Base-by-base conservation (phyloP, 2,797 vertebrate species). In the Ceyx erithaca region DNA sequence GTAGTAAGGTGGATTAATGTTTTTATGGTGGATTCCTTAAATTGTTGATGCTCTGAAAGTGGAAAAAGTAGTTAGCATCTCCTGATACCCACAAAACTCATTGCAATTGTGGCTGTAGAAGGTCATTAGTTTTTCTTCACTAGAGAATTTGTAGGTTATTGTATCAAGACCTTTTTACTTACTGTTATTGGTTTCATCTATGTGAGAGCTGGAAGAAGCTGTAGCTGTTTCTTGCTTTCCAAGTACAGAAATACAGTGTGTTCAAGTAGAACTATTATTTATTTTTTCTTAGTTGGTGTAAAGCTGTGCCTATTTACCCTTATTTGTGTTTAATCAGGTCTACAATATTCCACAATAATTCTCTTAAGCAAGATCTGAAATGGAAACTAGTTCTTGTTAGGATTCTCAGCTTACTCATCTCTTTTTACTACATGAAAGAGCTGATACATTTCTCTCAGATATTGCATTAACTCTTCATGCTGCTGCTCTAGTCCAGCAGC, bases 311-410 rank as follows among this genome's bases (percentile, higher is more conserved):
- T 70, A 62, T 73, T 92, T 94, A 67, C 19, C 55, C 35, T 62
- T 68, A 45, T 92, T 92, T 21, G 11, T 68, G 37, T 79, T 77
- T 92, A 93, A 91, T 90, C 92, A 91, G 16, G n/a, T 85, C 85
- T 91, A 86, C n/a, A 73, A 46, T 87, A 94, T 81, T 94, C 51
- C n/a, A 69, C 88, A 93, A 90, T 91, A 80, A 94, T 80, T 77
- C 33, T 90, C 54, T 87, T 69, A 77, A 95, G 92, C 57, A 94
- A 93, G 84, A 83, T 85, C 63, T 68, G 79, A 88, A 96, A 95
- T 70, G 33, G n/a, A 86, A 81, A 71, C 81, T 72, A 95, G 43
- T 14, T 76, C 66, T 70, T 80, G 49, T 45, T 78, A 55, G 48
- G 64, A 71, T 76, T 92, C 78, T 90, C 45, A 73, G 61, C 23